A percentile compares a stretch with the other conserved stretches of the same genome.
Evolutionary conservation across 2,113 vertebrate genomes (phyloP).

Genomic region (Eupsittula cactorum): DNA sequence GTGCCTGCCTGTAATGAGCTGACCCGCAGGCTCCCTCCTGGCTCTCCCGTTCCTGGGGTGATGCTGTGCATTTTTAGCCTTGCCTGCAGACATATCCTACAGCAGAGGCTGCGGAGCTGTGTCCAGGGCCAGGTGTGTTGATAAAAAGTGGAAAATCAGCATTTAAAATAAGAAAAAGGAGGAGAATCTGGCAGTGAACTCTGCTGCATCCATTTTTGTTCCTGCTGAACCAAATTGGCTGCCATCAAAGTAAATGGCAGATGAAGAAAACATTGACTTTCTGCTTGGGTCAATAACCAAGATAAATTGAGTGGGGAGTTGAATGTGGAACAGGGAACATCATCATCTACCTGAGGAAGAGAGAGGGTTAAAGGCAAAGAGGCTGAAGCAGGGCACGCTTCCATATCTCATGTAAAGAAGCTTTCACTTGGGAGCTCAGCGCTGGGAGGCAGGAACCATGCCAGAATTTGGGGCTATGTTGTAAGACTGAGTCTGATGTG

Average conservation of each 20-base stretch:
- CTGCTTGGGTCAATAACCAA: constrained; percentile 74
- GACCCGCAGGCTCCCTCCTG: neutral
- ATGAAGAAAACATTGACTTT: constrained; percentile 76
- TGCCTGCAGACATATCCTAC: neutral
- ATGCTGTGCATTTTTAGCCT: constrained; percentile 40
- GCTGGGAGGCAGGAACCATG: neutral
- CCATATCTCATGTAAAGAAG: accelerated
- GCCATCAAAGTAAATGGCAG: constrained; percentile 64
- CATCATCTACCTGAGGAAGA: constrained; percentile 54
- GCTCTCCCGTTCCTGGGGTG: neutral
- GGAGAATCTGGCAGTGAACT: neutral
- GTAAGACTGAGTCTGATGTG: neutral
- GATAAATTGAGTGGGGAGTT: constrained; percentile 67
- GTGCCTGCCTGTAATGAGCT: neutral
- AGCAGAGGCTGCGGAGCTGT: neutral
- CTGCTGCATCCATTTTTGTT: neutral
- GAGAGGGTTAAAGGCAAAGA: constrained; percentile 46
- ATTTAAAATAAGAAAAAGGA: neutral
- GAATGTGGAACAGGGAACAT: constrained; percentile 35
- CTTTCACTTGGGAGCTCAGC: neutral
- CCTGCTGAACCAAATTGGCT: constrained; percentile 17
- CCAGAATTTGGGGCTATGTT: neutral
- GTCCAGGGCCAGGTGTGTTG: neutral
- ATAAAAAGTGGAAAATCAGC: neutral
- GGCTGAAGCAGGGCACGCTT: neutral